These are phyloP conservation scores for Decapterus maruadsi DNA, from an alignment of 2,797 vertebrate species.

Conservation along the genomic window DNA sequence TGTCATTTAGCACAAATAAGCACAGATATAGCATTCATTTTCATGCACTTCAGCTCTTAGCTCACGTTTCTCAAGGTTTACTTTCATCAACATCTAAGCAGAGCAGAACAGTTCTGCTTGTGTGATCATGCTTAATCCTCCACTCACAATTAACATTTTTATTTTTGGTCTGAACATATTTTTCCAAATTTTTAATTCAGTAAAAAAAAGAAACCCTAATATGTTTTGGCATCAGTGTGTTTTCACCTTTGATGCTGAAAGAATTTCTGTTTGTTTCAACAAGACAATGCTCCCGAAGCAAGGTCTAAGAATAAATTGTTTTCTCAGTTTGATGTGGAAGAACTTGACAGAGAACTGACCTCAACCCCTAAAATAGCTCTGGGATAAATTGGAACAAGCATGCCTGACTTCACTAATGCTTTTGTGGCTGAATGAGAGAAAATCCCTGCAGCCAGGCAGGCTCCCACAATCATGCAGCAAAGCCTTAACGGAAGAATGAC, in stretches of 20 bases:
- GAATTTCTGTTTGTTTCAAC: background rate
- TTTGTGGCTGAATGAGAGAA: background rate
- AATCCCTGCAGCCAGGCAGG: slow-evolving; percentile 6
- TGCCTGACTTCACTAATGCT: background rate
- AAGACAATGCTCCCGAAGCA: background rate
- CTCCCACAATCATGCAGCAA: background rate
- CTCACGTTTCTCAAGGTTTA: no score
- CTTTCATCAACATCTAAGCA: background rate
- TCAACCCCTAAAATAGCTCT: background rate
- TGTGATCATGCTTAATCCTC: background rate
- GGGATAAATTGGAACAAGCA: background rate
- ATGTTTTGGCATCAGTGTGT: background rate
- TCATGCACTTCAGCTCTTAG: no score
- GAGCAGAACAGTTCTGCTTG: background rate
- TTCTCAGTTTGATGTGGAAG: background rate
- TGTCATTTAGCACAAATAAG: no score
- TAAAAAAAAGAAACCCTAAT: background rate
- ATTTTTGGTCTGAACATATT: background rate
- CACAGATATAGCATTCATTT: no score
- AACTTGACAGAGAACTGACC: background rate
- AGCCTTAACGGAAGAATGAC: background rate
- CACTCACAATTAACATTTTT: background rate
- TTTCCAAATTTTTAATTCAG: background rate
- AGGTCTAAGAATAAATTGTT: background rate
- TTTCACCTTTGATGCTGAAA: background rate